Percentiles rank a stretch among this genome's conserved stretches.
Evolutionary conservation across 1,140 invertebrate genomes (phyloP).

Genomic region (Pseudomyrmex sp.): DNA sequence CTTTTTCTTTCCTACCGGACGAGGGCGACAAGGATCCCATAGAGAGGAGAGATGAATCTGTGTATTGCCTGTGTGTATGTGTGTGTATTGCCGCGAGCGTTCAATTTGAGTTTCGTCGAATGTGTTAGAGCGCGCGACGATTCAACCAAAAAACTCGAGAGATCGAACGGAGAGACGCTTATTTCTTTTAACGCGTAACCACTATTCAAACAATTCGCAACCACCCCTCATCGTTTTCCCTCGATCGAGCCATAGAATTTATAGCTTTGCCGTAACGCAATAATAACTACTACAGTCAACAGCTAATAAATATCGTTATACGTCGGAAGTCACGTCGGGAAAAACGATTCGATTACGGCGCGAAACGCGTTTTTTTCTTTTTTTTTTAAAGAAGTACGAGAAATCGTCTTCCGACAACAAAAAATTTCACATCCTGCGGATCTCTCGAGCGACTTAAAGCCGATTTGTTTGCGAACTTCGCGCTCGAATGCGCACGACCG

Average conservation of each 20-base stretch:
- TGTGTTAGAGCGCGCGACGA: constrained; percentile 42
- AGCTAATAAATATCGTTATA: constrained; percentile 45
- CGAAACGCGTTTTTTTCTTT: neutral
- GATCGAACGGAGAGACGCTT: constrained; percentile 2
- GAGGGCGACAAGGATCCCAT: constrained; percentile 53
- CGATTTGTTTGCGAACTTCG: neutral
- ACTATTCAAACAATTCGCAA: neutral
- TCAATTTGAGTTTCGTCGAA: neutral
- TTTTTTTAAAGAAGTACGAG: too few relatives aligned
- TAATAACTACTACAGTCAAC: constrained; percentile 51
- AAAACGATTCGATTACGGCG: constrained; percentile 13
- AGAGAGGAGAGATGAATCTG: constrained; percentile 50
- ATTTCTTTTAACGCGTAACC: neutral
- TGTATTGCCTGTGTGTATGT: constrained; percentile 33
- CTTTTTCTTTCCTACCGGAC: constrained; percentile 62
- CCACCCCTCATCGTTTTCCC: neutral
- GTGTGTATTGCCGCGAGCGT: too few relatives aligned
- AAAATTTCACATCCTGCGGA: neutral
- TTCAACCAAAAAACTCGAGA: neutral
- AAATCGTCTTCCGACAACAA: neutral
- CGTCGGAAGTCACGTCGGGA: neutral
- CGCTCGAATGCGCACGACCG: too few relatives aligned
- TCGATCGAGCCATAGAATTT: constrained; percentile 43
- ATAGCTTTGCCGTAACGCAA: constrained; percentile 53
- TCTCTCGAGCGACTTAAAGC: neutral